Evolutionary conservation across 2,113 vertebrate species (phyloP), one percentile per base, ranked within the genome.

Genomic region (Chunga burmeisteri): DNA sequence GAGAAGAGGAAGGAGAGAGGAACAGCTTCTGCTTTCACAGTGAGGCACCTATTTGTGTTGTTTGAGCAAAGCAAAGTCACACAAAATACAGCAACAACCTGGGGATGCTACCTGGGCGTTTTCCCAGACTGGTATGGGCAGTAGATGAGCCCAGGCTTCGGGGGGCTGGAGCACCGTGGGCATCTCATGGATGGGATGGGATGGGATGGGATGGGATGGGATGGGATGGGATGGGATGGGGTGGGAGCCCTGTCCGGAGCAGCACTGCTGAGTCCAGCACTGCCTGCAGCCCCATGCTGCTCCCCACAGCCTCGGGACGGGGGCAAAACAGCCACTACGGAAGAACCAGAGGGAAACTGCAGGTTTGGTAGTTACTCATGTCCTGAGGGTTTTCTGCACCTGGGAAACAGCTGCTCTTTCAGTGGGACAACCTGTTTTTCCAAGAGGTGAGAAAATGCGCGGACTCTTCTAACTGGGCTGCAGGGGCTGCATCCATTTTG

Each of bases 261-360:
- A 67, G 25, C 0, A 3, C 42, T 72, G 56, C 11, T 2, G 4
- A 17, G n/a, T 30, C 42, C n/a, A 21, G 3, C 27, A 1, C 23
- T 66, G 79, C 34, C 46, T 42, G 36, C 55, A 88, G 26, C 22
- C n/a, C 72, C 5, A 6, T 4, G 42, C 22, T 42, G 36, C 68
- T 65, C 30, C 21, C 63, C 0, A 0, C 53, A 52, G 71, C 59
- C 81, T 34, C 2, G 10, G 22, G 26, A 10, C 22, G 61, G 36
- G 1, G 22, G 13, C 17, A 47, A 53, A 73, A 46, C 5, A 36
- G 55, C 30, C 15, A 3, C 1, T 3, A 16, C 6, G 21, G 50
- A 38, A 70, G n/a, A 44, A 47, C 30, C 14, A 13, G 16, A 19
- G 11, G 13, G 10, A 73, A 58, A 16, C 8, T 22, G 7, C 11